Percentiles rank a stretch among this genome's conserved stretches.
Evolutionary conservation across 1,140 invertebrate species (phyloP).

Genomic region (Apocrypta bakeri): DNA sequence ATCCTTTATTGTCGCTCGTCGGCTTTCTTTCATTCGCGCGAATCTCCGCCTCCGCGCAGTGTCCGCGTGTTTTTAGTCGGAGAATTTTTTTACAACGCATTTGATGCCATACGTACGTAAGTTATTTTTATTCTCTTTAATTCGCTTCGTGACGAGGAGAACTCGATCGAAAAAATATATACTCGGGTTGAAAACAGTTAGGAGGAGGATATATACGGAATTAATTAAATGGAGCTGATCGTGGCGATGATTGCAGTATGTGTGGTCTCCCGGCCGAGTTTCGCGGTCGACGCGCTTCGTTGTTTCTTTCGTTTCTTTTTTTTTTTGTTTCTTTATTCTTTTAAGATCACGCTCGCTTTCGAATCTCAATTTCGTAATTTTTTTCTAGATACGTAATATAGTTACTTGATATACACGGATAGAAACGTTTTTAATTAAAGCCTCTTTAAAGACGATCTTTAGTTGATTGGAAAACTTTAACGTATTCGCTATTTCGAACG

Average conservation of each 20-base stretch:
- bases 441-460: neutral
- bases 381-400: neutral
- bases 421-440: neutral
- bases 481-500: too few relatives aligned
- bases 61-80: neutral
- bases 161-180: conserved; percentile 6
- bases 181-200: neutral
- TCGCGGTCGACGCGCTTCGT: too few relatives aligned
- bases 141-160: neutral
- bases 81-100: conserved; percentile 32
- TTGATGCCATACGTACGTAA: neutral
- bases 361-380: neutral
- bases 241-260: conserved; percentile 35
- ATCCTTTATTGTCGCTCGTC: conserved; percentile 23
- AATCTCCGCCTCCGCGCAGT: neutral
- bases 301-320: too few relatives aligned
- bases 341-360: neutral
- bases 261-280: conserved; percentile 30
- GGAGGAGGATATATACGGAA: neutral
- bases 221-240: conserved; percentile 43
- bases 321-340: neutral
- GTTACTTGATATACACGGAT: neutral
- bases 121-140: neutral
- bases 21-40: neutral
- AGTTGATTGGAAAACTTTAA: neutral